Percentiles rank a stretch among this genome's conserved stretches.
Conservation (phyloP, 2,888 invertebrate genomes). For the Nowickia ferox region DNA sequence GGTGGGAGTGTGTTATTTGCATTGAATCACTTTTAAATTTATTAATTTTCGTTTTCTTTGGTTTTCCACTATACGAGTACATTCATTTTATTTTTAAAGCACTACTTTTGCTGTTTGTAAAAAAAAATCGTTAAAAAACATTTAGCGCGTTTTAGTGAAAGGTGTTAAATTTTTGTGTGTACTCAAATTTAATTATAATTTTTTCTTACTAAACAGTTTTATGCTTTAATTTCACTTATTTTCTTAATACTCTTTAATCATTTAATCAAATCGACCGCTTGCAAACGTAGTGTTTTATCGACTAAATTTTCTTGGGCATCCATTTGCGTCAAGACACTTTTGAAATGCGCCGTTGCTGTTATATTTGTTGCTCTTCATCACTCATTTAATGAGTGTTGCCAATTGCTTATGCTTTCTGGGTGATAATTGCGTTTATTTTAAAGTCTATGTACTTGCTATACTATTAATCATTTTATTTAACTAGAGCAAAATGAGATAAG, state of each 20-base stretch:
- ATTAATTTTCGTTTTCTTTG: conserved; percentile 22
- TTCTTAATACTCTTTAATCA: conserved; percentile 19
- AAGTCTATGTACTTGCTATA: not conserved
- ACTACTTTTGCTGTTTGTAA: conserved; percentile 39
- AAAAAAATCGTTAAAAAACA: conserved; percentile 12
- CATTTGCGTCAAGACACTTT: conserved; percentile 59
- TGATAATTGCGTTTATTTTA: conserved; percentile 12
- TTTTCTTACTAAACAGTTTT: conserved; percentile 1
- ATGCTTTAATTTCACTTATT: conserved; percentile 41
- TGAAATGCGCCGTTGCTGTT: conserved; percentile 63
- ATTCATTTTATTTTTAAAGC: conserved; percentile 42
- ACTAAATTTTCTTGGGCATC: conserved; percentile 69
- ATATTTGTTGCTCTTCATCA: conserved; percentile 36
- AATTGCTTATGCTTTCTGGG: not conserved
- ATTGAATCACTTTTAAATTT: conserved; percentile 27
- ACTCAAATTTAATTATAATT: conserved; percentile 19
- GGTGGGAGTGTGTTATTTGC: conserved; percentile 37
- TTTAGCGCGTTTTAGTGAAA: conserved; percentile 50
- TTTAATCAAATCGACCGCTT: conserved; percentile 58
- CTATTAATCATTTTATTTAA: not conserved
- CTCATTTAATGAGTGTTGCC: conserved; percentile 19
- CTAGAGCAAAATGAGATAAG: conserved; percentile 21
- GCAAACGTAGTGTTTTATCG: conserved; percentile 64
- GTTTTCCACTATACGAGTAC: conserved; percentile 9
- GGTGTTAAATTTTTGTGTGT: conserved; percentile 26